Evolutionary conservation across 2,113 vertebrate species (phyloP).

Genomic region (Pelmatolapia mariae): DNA sequence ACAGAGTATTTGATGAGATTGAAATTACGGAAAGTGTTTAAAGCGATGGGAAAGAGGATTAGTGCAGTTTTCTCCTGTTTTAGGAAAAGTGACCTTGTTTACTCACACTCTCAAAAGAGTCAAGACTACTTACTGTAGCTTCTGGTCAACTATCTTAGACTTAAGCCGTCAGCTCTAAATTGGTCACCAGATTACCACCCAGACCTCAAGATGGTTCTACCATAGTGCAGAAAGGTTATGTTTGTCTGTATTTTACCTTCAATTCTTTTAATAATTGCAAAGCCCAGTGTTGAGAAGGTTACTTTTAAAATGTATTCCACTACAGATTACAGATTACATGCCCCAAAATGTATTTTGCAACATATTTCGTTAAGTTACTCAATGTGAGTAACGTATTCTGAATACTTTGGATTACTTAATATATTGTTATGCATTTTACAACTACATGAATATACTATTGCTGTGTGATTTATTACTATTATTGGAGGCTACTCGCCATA

Average conservation of each 20-base stretch:
- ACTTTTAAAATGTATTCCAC: not conserved
- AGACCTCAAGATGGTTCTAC: not conserved
- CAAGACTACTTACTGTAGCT: not conserved
- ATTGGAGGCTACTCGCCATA: not conserved
- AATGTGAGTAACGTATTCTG: not conserved
- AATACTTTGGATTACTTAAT: not conserved
- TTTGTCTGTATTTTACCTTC: not conserved
- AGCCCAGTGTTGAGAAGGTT: not conserved
- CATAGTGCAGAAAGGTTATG: not conserved
- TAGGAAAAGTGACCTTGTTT: conserved; percentile 19
- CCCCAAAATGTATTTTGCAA: not conserved
- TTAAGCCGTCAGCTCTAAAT: not conserved
- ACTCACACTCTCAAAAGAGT: not conserved
- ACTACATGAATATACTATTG: not conserved
- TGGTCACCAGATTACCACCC: not conserved
- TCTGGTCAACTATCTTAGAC: not conserved
- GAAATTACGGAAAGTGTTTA: conserved; percentile 37
- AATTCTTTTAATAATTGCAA: not conserved
- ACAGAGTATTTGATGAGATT: conserved; percentile 1
- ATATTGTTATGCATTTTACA: not conserved
- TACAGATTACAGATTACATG: not conserved
- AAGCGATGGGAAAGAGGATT: conserved; percentile 23
- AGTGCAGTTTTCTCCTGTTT: not conserved
- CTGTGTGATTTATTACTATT: not conserved
- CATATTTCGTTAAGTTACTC: not conserved